These are phyloP conservation scores for Scolopax mira DNA, from an alignment of 2,113 vertebrate species.

Conservation along the genomic window DNA sequence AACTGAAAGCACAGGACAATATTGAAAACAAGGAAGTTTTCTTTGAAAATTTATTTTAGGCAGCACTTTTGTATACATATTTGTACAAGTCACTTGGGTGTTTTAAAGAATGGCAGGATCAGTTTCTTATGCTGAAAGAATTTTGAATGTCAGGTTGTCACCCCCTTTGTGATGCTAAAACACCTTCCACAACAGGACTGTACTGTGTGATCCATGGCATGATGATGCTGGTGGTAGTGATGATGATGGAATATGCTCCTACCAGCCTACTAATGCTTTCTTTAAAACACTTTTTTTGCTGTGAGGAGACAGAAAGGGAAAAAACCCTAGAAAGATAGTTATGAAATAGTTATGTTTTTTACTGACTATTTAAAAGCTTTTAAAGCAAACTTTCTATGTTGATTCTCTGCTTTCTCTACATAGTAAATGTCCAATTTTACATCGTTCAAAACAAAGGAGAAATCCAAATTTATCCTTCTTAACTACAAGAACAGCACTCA, in stretches of 20 bases:
- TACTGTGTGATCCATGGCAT: background rate
- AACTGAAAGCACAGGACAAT: background rate
- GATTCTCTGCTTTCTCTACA: background rate
- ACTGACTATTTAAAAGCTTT: background rate
- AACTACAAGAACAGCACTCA: background rate
- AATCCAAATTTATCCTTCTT: background rate
- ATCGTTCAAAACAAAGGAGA: background rate
- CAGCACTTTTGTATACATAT: background rate
- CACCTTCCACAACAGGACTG: background rate
- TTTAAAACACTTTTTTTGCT: background rate
- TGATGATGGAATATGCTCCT: background rate
- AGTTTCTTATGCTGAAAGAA: background rate
- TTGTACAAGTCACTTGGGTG: accelerated
- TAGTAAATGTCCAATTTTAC: background rate
- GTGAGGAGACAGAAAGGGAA: background rate
- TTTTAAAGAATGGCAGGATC: background rate
- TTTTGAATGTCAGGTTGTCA: background rate
- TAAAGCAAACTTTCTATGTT: background rate
- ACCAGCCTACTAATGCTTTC: background rate
- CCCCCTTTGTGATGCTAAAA: background rate
- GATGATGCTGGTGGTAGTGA: background rate
- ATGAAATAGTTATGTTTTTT: background rate
- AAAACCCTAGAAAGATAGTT: background rate
- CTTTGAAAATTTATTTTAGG: background rate
- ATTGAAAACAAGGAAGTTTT: background rate